phyloP scores from a whole-genome alignment of 2,797 vertebrate genomes.

The Poeciliopsis infans region DNA sequence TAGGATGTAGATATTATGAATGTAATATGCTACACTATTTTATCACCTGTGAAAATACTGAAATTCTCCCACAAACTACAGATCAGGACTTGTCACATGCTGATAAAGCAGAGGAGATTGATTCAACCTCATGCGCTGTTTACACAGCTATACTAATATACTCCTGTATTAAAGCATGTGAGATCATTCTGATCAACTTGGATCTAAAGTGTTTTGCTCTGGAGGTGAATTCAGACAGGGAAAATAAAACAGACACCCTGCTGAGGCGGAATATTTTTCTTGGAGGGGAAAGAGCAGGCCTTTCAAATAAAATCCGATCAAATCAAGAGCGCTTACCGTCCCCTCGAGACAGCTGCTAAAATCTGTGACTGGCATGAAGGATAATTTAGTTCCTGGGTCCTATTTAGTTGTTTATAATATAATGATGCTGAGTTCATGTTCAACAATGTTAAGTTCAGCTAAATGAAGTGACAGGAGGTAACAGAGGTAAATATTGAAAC shows the following conservation, averaged over 20 bases:
- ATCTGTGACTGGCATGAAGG: constrained; percentile 29
- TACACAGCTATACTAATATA: constrained; percentile 1
- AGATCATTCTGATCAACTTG: constrained; percentile 54
- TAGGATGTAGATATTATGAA: not conserved
- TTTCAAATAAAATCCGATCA: constrained; percentile 52
- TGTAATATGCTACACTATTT: not conserved
- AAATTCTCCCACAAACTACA: not conserved
- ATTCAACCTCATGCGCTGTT: constrained; percentile 19
- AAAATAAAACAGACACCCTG: constrained; percentile 47
- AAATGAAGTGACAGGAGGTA: constrained; percentile 7
- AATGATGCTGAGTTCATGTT: constrained; percentile 4
- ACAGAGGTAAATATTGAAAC: constrained; percentile 6
- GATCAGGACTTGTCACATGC: constrained; percentile 20
- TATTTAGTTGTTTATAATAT: constrained; percentile 10
- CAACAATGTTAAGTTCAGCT: constrained; percentile 3
- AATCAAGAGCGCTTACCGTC: constrained; percentile 25
- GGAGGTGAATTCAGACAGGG: constrained; percentile 46
- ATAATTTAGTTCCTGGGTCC: constrained; percentile 25
- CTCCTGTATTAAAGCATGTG: constrained; percentile 15
- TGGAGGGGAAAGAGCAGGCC: constrained; percentile 38
- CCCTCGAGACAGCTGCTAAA: constrained; percentile 24
- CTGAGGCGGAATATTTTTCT: constrained; percentile 45
- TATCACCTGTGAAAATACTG: not conserved
- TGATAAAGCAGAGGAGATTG: constrained; percentile 15
- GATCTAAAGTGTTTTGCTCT: constrained; percentile 45